Percentiles rank a stretch among this genome's conserved stretches.
Evolutionary conservation across 2,113 vertebrate genomes (phyloP).

Genomic region (Isichthys henryi): DNA sequence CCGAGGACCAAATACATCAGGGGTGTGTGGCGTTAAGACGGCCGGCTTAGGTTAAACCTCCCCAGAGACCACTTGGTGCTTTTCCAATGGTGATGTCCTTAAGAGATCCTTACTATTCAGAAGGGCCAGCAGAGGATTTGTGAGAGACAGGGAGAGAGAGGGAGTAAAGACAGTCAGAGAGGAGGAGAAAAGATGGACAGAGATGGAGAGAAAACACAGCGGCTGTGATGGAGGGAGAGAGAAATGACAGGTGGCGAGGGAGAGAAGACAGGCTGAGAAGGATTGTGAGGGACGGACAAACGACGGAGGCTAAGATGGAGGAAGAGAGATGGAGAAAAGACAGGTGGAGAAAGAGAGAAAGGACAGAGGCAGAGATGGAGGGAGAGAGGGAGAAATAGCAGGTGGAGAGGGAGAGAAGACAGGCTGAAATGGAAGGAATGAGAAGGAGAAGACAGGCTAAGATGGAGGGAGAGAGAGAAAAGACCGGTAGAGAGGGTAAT

Average conservation of each 20-base stretch:
- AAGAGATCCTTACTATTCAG: background rate
- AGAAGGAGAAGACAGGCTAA: background rate
- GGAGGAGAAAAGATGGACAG: background rate
- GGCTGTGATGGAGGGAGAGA: background rate
- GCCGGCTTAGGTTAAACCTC: background rate
- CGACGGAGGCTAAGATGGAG: background rate
- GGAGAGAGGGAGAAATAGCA: background rate
- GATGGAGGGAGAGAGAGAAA: background rate
- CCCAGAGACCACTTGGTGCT: background rate
- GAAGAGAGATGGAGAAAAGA: background rate
- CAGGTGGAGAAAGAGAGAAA: too few species aligned
- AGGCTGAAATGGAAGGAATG: background rate
- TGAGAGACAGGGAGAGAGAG: background rate
- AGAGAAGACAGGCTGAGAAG: background rate
- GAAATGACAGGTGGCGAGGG: background rate
- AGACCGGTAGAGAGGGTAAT: background rate
- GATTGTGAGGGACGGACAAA: background rate
- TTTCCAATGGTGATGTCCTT: background rate
- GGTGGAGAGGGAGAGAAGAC: background rate
- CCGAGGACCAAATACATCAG: background rate
- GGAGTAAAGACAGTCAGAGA: background rate
- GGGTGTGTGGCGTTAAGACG: background rate
- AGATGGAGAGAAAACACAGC: background rate
- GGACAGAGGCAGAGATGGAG: background rate
- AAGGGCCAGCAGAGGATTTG: background rate